These are phyloP conservation scores for Gnatocerus cornutus DNA, from an alignment of 2,888 invertebrate species.

Conservation along the genomic window DNA sequence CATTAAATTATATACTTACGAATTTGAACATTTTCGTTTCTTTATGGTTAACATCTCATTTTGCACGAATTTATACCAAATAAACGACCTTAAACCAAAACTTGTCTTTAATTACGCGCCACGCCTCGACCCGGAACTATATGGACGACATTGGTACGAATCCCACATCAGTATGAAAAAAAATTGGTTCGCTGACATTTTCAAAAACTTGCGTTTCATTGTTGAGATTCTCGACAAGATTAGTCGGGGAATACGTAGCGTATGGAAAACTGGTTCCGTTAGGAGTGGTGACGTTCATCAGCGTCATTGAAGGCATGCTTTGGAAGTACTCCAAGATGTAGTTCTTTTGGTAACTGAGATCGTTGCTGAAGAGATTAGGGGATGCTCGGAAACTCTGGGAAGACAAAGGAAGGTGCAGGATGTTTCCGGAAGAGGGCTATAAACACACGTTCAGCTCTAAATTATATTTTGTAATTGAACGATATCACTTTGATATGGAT, in stretches of 20 bases:
- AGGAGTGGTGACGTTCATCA: slow-evolving; percentile 59
- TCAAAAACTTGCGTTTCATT: slow-evolving; percentile 46
- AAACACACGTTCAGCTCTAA: slow-evolving; percentile 55
- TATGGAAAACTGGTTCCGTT: slow-evolving; percentile 62
- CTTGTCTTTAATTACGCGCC: slow-evolving; percentile 5
- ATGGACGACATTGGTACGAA: slow-evolving; percentile 56
- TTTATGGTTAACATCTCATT: background rate
- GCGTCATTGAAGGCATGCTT: slow-evolving; percentile 58
- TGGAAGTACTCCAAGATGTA: slow-evolving; percentile 63
- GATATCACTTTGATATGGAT: slow-evolving; percentile 69
- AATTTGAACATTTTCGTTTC: slow-evolving; percentile 11
- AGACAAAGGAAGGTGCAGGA: slow-evolving; percentile 57
- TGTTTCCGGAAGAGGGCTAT: slow-evolving; percentile 47
- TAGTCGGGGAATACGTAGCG: slow-evolving; percentile 55
- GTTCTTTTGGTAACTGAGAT: slow-evolving; percentile 60
- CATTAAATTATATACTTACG: slow-evolving; percentile 23
- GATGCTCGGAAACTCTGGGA: slow-evolving; percentile 59
- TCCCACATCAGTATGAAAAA: slow-evolving; percentile 58
- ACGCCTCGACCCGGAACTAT: slow-evolving; percentile 14
- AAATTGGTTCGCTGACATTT: slow-evolving; percentile 55
- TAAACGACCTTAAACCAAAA: slow-evolving; percentile 12
- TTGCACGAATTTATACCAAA: slow-evolving; percentile 10
- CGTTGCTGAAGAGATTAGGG: slow-evolving; percentile 60
- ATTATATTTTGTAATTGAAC: slow-evolving; percentile 64
- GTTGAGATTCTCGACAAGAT: slow-evolving; percentile 32